Evolutionary conservation across 2,113 vertebrate genomes (phyloP), one percentile per base, ranked within the genome.

Genomic region (Nettapus auritus): DNA sequence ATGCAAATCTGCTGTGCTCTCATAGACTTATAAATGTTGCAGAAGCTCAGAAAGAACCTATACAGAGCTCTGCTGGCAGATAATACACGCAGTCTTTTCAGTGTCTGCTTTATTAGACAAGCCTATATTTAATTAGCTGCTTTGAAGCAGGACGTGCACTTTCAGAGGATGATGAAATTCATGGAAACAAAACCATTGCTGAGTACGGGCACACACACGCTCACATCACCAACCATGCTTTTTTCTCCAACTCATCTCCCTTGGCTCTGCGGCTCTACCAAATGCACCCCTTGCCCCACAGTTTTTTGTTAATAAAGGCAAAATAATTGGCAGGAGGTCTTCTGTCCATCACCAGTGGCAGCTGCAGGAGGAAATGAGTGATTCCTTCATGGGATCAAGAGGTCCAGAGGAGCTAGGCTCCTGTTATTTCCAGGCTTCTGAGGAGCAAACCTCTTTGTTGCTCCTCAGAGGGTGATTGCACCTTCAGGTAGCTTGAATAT

Each of bases 101-200:
- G 66, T 12, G 1, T 42, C 8, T 3, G 53, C 50, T 94, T 89
- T 67, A 57, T 38, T 76, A 74, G 56, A 46, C 46, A 38, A 86
- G 60, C 31, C 85, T 56, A 28, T 21, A 84, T 95, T 95, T 87
- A 93, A 95, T 93, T 88, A 90, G 29, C 25, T 88, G 9, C 9
- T 74, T 60, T 56, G 34, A 64, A 83, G 56, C 0, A 0, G 64
- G 52, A 48, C 20, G 18, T 33, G 34, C 4, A 0, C 59, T 63
- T 91, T 66, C 56, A 48, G 46, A 28, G 57, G 22, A 42, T 0
- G 1, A 50, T 48, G n/a, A 59, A 70, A 90, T 80, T 67, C 31
- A 31, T 18, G 56, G 85, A 75, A 75, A 71, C 60, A 71, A 75
- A 90, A 12, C 13, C 11, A 5, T 60, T 59, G 33, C 46, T 34